phyloP scores from a whole-genome alignment of 2,888 invertebrate genomes.

The Drosophila silvestris region DNA sequence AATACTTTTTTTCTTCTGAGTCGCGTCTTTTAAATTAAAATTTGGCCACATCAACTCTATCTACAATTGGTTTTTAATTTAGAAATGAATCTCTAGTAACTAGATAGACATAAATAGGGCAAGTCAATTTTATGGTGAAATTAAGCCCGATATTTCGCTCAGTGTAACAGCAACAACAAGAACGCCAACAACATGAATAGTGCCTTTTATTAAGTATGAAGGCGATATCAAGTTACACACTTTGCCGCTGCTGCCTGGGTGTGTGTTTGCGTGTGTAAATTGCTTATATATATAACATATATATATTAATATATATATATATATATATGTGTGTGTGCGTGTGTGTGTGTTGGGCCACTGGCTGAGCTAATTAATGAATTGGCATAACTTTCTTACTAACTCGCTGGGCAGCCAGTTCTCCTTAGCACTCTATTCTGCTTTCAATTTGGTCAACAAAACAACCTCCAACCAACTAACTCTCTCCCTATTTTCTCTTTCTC shows the following conservation, averaged over 20 bases:
- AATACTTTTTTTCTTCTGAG: not conserved
- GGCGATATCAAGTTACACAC: constrained; percentile 71
- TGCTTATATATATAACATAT: constrained; percentile 19
- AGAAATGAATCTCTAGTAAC: not conserved
- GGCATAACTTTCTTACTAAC: constrained; percentile 76
- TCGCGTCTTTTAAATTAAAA: not conserved
- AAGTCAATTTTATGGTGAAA: not conserved
- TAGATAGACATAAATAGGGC: not conserved
- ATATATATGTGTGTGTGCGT: constrained; percentile 16
- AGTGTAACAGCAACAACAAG: constrained; percentile 25
- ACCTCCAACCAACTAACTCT: not conserved
- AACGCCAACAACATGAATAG: constrained; percentile 43
- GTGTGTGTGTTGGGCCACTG: constrained; percentile 53
- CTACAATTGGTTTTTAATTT: not conserved
- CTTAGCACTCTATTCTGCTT: constrained; percentile 51
- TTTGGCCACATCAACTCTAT: not conserved
- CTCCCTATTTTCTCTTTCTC: not conserved
- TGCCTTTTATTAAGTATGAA: constrained; percentile 70
- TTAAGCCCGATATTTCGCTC: not conserved
- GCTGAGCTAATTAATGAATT: constrained; percentile 79
- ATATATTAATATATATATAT: not conserved
- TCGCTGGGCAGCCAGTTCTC: constrained; percentile 37
- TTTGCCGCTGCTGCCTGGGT: constrained; percentile 13
- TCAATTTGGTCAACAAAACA: constrained; percentile 43
- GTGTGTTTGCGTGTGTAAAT: constrained; percentile 28